phyloP scores from a whole-genome alignment of 2,797 vertebrate species.

The Pitangus sulphuratus region DNA sequence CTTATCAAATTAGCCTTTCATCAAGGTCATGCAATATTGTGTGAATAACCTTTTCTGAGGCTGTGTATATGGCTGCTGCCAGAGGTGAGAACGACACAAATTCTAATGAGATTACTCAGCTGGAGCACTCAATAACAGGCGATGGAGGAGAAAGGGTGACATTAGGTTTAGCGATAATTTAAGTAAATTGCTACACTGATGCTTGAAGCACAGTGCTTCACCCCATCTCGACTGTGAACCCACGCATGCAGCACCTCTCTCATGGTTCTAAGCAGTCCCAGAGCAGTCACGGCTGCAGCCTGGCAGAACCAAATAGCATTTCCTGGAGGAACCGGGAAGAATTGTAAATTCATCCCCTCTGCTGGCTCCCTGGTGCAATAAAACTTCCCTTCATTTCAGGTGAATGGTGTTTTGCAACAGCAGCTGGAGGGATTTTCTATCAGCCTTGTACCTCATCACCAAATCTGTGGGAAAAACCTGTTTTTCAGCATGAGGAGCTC shows the following conservation, averaged over 20 bases:
- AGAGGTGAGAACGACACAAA: conserved; percentile 29
- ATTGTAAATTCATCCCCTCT: background rate
- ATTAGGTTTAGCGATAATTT: background rate
- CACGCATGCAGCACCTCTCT: background rate
- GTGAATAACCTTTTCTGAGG: conserved; percentile 57
- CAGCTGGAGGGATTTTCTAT: background rate
- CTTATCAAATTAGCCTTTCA: conserved; percentile 73
- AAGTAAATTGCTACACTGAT: background rate
- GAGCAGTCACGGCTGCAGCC: background rate
- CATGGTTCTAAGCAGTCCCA: background rate
- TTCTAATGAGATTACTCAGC: conserved; percentile 50
- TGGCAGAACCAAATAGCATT: background rate
- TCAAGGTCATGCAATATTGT: conserved; percentile 55
- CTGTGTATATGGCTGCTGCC: conserved; percentile 38
- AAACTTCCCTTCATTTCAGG: background rate
- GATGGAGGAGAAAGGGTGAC: background rate
- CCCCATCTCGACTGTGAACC: accelerated
- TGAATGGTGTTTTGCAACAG: background rate
- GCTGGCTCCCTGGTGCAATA: background rate
- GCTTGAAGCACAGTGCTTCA: background rate
- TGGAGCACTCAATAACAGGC: conserved; percentile 38
- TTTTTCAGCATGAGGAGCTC: background rate
- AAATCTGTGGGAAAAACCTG: background rate
- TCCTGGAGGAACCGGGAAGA: background rate
- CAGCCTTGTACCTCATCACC: background rate